Evolutionary conservation across 2,888 invertebrate species (phyloP), one percentile per base, ranked within the genome.

Genomic region (Chymomyza caudatula): DNA sequence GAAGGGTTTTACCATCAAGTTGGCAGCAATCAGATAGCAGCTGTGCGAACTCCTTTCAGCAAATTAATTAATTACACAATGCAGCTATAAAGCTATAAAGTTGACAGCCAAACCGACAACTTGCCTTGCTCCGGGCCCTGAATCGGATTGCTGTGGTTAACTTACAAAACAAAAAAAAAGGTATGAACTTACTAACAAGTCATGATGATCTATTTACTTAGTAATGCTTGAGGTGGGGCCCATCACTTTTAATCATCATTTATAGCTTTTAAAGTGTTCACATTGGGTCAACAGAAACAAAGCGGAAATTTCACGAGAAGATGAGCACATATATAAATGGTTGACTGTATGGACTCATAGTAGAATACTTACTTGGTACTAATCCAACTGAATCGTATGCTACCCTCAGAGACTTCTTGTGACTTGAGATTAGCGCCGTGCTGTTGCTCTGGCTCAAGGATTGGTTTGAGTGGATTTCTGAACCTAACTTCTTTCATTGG

Each of bases 21-120:
- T 51, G 44, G 19, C 20, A 20, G 51, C 51, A 51, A 51, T 51
- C 20, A 51, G 51, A 51, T 51, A 51, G 51, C 51, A 51, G 17
- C 51, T 51, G 51, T 17, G 11, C 20, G 4, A 20, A 51, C 51
- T 20, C 3, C 13, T 13, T 20, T 20, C 51, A 19, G 47, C 47
- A 17, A 17, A 51, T 20, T 51, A 51, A 51, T 51, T 51, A 51
- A 51, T 51, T 51, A 51, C 51, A 2, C 8, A 47, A 3, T 47
- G 47, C 3, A 47, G n/a, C 19, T 47, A 47, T 47, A 47, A 47
- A 47, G 29, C 29, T 37, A 37, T 37, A 37, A 37, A 37, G 29
- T 37, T 11, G 29, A 37, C 29, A 37, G 29, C 29, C 29, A 37
- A 11, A 25, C 25, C 3, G 25, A 37, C 29, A 37, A 37, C 29